These are phyloP conservation scores for Trissolcus japonicus DNA, from an alignment of 2,888 invertebrate species.

Conservation along the genomic window DNA sequence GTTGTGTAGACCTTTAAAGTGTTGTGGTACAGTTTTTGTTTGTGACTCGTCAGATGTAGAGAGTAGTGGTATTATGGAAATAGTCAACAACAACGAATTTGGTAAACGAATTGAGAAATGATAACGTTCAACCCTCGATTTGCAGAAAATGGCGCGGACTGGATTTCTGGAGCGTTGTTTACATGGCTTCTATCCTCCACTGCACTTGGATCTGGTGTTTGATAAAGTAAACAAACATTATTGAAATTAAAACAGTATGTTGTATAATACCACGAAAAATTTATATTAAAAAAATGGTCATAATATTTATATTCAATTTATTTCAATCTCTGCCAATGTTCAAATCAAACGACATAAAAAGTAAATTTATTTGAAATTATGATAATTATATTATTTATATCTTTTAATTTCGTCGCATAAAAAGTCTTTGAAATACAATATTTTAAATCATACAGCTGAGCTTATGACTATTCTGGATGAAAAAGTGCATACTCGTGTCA, in stretches of 20 bases:
- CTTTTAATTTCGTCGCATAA: too few relatives aligned
- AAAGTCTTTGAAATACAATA: too few relatives aligned
- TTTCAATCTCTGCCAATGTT: too few relatives aligned
- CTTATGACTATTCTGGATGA: background rate
- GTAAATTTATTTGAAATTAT: too few relatives aligned
- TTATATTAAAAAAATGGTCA: too few relatives aligned
- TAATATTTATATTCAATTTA: too few relatives aligned
- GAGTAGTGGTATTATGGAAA: constrained; percentile 35
- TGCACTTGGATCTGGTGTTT: constrained; percentile 51
- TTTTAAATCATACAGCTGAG: background rate
- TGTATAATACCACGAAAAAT: background rate
- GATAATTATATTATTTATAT: too few relatives aligned
- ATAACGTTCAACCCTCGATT: constrained; percentile 57
- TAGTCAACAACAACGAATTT: constrained; percentile 39
- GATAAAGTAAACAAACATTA: constrained; percentile 42
- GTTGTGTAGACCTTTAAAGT: constrained; percentile 44
- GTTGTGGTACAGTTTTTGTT: constrained; percentile 53
- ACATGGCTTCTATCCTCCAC: constrained; percentile 44
- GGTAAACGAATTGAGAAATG: constrained; percentile 30
- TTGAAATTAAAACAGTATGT: constrained; percentile 9
- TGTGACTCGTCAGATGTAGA: constrained; percentile 42
- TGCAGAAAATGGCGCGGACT: constrained; percentile 56
- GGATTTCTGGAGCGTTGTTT: constrained; percentile 56
- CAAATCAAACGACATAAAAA: too few relatives aligned
- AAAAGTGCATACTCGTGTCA: background rate